These are phyloP conservation scores for Steinernema hermaphroditum DNA, from an alignment of 2,888 invertebrate species.

Conservation along the genomic window DNA sequence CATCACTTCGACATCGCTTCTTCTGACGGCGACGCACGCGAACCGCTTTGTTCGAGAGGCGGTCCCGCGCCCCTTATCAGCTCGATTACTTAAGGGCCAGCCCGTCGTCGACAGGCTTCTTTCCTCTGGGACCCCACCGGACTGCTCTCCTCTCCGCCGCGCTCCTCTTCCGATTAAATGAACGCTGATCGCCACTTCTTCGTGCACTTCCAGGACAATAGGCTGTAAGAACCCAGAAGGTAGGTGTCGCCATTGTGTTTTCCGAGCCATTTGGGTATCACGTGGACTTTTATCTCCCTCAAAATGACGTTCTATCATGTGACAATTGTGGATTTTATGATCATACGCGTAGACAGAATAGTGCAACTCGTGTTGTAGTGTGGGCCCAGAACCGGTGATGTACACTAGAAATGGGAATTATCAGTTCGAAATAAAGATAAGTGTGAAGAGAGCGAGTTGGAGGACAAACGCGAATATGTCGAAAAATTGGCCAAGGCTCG, in stretches of 20 bases:
- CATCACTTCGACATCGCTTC: conserved; percentile 20
- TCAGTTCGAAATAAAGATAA: no score
- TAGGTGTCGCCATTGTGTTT: no score
- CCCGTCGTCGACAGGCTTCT: conserved; percentile 30
- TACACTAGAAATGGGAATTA: no score
- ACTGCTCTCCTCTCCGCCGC: neutral
- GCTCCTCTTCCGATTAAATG: conserved; percentile 21
- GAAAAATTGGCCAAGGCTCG: no score
- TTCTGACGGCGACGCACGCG: conserved; percentile 6
- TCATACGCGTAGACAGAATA: no score
- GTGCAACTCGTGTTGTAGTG: neutral
- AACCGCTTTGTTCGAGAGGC: conserved; percentile 21
- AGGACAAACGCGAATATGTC: no score
- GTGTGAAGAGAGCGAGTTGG: no score
- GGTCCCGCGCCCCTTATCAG: conserved; percentile 29
- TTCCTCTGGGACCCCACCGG: neutral
- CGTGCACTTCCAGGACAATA: conserved; percentile 27
- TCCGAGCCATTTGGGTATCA: neutral
- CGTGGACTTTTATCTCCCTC: conserved; percentile 17
- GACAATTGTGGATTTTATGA: neutral
- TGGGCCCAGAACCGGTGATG: no score
- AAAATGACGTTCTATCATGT: neutral
- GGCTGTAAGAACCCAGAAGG: neutral
- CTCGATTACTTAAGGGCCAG: conserved; percentile 24
- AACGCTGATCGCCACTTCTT: conserved; percentile 18